Conservation (phyloP, 1,140 invertebrate species). For the Planococcus citri region DNA sequence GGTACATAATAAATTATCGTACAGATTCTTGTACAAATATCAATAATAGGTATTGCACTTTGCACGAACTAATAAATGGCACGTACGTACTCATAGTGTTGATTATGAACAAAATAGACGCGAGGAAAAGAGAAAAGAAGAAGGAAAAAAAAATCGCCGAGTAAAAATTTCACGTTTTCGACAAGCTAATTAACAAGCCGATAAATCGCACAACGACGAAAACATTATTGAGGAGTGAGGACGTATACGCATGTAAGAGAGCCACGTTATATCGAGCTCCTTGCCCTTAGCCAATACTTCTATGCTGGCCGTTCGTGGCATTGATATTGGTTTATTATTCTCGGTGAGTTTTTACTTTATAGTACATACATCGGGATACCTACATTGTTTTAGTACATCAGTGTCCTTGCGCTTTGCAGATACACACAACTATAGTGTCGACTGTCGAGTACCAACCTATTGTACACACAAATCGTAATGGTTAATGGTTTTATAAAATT, state of each 20-base stretch:
- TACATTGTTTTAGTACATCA: conserved; percentile 2
- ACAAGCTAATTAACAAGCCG: background rate
- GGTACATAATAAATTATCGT: too few relatives aligned
- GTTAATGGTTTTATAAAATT: too few relatives aligned
- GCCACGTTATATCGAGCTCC: conserved; percentile 16
- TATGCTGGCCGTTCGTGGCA: conserved; percentile 1
- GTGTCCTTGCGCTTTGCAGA: background rate
- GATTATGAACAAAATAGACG: background rate
- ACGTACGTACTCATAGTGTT: background rate
- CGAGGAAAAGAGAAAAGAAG: too few relatives aligned
- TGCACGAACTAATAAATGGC: background rate
- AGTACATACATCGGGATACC: background rate
- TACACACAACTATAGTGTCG: background rate
- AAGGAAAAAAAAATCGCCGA: too few relatives aligned
- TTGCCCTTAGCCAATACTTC: conserved; percentile 13
- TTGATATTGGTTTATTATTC: conserved; percentile 20
- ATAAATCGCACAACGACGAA: background rate
- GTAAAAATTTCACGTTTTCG: background rate
- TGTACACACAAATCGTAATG: too few relatives aligned
- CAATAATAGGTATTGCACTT: background rate
- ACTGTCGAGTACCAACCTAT: too few relatives aligned
- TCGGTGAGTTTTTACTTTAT: conserved; percentile 4
- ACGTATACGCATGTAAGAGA: background rate
- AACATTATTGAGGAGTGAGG: conserved; percentile 1
- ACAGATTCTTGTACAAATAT: background rate